A percentile compares a stretch with the other conserved stretches of the same genome.
Conservation (phyloP, 2,113 vertebrate species). For the Tachysurus vachellii region DNA sequence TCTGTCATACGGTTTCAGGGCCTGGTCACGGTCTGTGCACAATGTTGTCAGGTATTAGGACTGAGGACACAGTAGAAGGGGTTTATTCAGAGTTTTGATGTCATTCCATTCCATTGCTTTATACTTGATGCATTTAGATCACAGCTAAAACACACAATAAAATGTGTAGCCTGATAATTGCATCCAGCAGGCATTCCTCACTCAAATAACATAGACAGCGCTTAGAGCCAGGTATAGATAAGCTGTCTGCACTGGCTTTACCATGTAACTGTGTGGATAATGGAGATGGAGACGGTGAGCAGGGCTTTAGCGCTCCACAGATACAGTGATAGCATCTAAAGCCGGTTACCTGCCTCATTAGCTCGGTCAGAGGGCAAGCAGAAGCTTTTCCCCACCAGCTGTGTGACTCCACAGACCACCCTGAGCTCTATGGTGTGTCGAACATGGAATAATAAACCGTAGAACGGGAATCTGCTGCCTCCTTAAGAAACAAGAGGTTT, state of each 20-base stretch:
- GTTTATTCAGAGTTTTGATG: neutral
- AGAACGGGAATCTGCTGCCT: neutral
- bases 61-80: neutral
- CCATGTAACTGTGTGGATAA: conserved; percentile 37
- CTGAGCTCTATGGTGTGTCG: neutral
- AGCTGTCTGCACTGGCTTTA: conserved; percentile 7
- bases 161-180: neutral
- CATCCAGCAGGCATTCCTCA: neutral
- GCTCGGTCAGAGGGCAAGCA: conserved; percentile 62
- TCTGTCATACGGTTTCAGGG: neutral
- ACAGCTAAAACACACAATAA: neutral
- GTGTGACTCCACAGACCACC: conserved; percentile 17
- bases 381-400: conserved; percentile 47
- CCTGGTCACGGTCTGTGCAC: neutral
- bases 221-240: conserved; percentile 12
- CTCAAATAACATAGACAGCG: neutral
- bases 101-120: neutral
- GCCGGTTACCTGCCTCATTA: conserved; percentile 72
- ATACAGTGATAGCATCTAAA: conserved; percentile 65
- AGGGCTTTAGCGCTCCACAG: conserved; percentile 44
- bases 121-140: neutral
- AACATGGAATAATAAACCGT: neutral
- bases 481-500: neutral
- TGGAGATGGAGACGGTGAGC: conserved; percentile 59
- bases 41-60: neutral